Evolutionary conservation across 2,797 vertebrate genomes (phyloP).

Genomic region (Manis javanica): DNA sequence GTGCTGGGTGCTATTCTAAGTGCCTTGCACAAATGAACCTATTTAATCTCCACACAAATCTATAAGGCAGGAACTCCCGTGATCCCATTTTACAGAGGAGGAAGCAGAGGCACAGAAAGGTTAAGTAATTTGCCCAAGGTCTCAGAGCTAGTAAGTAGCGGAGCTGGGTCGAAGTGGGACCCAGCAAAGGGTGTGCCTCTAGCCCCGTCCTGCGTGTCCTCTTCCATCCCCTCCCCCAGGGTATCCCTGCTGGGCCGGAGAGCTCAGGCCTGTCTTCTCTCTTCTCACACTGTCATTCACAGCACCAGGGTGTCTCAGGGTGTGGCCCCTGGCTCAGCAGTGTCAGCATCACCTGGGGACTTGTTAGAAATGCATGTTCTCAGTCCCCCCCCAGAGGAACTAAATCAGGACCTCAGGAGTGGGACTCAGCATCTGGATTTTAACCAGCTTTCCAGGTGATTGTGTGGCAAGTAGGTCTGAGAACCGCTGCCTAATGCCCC

Average conservation of each 20-base stretch:
- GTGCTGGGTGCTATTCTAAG: background rate
- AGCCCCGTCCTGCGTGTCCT: fast-evolving
- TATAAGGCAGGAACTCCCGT: background rate
- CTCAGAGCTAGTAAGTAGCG: background rate
- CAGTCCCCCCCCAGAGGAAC: background rate
- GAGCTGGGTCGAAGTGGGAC: background rate
- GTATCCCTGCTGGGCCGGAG: background rate
- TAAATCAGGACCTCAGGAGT: background rate
- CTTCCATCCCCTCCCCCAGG: background rate
- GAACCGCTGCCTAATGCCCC: background rate
- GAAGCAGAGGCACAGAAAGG: slow-evolving; percentile 10
- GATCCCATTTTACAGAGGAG: background rate
- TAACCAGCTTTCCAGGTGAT: background rate
- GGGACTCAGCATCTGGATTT: background rate
- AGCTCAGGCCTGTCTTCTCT: background rate
- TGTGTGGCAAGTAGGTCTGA: background rate
- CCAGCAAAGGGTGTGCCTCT: background rate
- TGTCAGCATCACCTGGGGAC: background rate
- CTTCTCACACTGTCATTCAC: background rate
- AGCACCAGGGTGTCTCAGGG: background rate
- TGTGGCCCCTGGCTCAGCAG: background rate
- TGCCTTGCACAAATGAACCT: background rate
- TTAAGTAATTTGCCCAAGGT: background rate
- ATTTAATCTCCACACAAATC: background rate
- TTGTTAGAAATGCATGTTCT: background rate